phyloP scores from a whole-genome alignment of 2,888 invertebrate species.

The Merodon equestris region DNA sequence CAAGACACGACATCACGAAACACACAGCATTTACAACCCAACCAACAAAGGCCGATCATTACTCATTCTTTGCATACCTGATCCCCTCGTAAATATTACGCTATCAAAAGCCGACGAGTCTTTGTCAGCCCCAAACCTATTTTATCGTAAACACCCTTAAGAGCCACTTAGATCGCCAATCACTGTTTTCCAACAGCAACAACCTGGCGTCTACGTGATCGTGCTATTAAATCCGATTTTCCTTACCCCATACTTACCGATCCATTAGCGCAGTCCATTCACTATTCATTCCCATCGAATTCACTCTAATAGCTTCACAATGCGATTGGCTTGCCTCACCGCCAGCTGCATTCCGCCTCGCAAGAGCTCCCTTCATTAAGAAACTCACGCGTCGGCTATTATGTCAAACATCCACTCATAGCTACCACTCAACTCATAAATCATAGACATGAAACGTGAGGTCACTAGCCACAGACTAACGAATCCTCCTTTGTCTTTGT shows the following conservation, averaged over 20 bases:
- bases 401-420: constrained; percentile 22
- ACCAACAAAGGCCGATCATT: background rate
- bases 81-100: no score
- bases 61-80: background rate
- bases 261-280: constrained; percentile 29
- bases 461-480: background rate
- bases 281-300: constrained; percentile 15
- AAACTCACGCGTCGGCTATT: constrained; percentile 52
- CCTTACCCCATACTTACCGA: constrained; percentile 34
- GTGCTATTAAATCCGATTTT: constrained; percentile 35
- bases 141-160: constrained; percentile 25
- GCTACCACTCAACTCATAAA: constrained; percentile 8
- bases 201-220: constrained; percentile 50
- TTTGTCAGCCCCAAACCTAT: background rate
- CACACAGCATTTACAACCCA: constrained; percentile 6
- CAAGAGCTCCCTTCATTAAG: constrained; percentile 42
- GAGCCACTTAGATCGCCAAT: constrained; percentile 2
- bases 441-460: constrained; percentile 15
- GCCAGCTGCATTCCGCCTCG: background rate
- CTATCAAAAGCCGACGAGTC: no score
- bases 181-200: no score
- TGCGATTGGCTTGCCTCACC: no score
- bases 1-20: constrained; percentile 4
- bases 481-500: background rate
- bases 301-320: constrained; percentile 5